Evolutionary conservation across 2,113 vertebrate genomes (phyloP), one percentile per base, ranked within the genome.

Genomic region (Alaudala cheleensis): DNA sequence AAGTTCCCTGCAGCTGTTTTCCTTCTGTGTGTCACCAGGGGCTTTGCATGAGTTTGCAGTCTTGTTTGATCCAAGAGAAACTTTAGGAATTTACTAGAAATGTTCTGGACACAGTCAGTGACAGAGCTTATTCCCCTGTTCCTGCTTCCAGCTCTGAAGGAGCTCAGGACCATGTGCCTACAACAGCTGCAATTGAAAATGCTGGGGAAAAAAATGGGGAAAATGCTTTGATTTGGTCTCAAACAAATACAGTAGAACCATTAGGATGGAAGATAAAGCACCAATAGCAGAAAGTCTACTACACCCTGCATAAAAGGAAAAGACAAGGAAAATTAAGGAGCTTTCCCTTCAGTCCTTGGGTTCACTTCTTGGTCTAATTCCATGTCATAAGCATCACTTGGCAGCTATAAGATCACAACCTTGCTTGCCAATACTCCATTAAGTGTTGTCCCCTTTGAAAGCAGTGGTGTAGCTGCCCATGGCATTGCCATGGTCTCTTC

Each of bases 141-240:
- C 15, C 49, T 64, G 15, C 49, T 74, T 66, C 33, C 57, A 89
- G 42, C 77, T 83, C 83, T 58, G 50, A 70, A 83, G 49, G 33
- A 86, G 15, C 39, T 81, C 1, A 0, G 47, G 21, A 45, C 45
- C 1, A 0, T 29, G 31, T 60, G n/a, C 37, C 40, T 83, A 16
- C 25, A 69, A 34, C 18, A 49, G 17, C 31, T 77, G 12, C 11
- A 12, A 77, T 23, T 69, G 28, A 79, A 93, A 95, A 69, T 15
- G 3, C n/a, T 49, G 31, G 58, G 50, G 50, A 65, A 66, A 60
- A 70, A 50, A 67, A 2, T 64, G 31, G 40, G 74, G 39, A 34
- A 70, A 74, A 54, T 64, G 40, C 20, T 69, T 73, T 79, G 21
- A 49, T 53, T 67, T 51, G 29, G 17, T 21, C 47, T 73, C 57